These are phyloP conservation scores for Lomographa bimaculata DNA, from an alignment of 2,888 invertebrate species.

Conservation along the genomic window DNA sequence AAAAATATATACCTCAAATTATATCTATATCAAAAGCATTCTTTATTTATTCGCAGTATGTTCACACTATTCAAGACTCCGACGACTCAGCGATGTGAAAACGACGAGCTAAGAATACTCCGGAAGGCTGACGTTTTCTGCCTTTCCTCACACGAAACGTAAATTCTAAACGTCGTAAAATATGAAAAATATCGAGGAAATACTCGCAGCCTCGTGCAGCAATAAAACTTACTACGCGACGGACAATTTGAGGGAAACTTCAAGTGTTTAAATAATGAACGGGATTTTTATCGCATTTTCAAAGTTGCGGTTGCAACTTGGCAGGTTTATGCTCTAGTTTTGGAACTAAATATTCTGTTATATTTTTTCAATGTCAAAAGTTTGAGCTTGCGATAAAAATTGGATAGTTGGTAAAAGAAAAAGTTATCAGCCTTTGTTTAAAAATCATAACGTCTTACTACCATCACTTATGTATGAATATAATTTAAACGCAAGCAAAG, in stretches of 20 bases:
- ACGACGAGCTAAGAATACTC: slow-evolving; percentile 28
- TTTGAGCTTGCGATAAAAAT: slow-evolving; percentile 12
- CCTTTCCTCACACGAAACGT: slow-evolving; percentile 51
- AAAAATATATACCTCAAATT: too few relatives aligned
- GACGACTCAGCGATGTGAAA: slow-evolving; percentile 18
- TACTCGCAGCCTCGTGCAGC: slow-evolving; percentile 40
- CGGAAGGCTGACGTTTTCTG: slow-evolving; percentile 22
- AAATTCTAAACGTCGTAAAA: slow-evolving; percentile 78
- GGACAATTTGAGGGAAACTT: slow-evolving; percentile 46
- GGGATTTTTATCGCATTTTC: slow-evolving; percentile 26
- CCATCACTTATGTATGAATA: too few relatives aligned
- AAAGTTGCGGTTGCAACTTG: slow-evolving; percentile 21
- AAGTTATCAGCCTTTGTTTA: not conserved
- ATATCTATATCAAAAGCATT: too few relatives aligned
- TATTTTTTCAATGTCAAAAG: slow-evolving; percentile 10
- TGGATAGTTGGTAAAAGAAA: not conserved
- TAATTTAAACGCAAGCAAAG: too few relatives aligned
- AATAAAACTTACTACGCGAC: slow-evolving; percentile 55
- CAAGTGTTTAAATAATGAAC: slow-evolving; percentile 34
- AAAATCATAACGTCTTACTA: too few relatives aligned
- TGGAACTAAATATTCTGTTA: slow-evolving; percentile 9
- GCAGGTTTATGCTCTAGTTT: slow-evolving; percentile 21
- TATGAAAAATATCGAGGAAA: slow-evolving; percentile 70
- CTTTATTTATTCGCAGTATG: too few relatives aligned
- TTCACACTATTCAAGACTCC: slow-evolving; percentile 12